phyloP scores from a whole-genome alignment of 30 jellyfish, hydroid and myxozoan genomes.

The Catostylus mosaicus region DNA sequence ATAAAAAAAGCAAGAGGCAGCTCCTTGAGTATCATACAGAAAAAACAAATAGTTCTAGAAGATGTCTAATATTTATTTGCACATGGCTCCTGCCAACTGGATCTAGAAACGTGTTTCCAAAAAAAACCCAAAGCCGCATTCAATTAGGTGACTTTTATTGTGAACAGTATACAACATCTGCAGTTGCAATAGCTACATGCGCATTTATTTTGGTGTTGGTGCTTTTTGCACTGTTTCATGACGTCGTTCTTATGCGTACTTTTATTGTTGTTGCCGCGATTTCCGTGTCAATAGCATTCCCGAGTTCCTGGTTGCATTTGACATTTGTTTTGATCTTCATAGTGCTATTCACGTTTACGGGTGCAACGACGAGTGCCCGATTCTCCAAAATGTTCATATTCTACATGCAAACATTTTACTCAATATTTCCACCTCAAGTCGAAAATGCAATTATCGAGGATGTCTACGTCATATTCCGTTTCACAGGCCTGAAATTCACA shows the following conservation, averaged over 20 bases:
- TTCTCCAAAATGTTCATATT: background rate
- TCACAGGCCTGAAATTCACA: background rate
- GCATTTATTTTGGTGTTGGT: background rate
- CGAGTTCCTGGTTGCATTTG: background rate
- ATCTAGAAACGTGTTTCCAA: too few species aligned
- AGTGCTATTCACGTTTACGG: background rate
- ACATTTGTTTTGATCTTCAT: background rate
- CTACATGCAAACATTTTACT: background rate
- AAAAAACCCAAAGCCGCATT: too few species aligned
- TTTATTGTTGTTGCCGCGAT: background rate
- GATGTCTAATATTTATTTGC: too few species aligned
- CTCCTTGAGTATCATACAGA: too few species aligned
- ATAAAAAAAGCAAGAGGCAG: too few species aligned
- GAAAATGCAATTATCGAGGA: background rate
- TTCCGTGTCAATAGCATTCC: background rate
- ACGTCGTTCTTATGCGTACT: background rate
- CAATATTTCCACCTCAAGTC: background rate
- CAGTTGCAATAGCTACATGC: background rate
- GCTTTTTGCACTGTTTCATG: background rate
- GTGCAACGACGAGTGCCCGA: background rate
- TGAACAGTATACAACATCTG: background rate
- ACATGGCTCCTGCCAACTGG: too few species aligned
- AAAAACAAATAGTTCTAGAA: too few species aligned
- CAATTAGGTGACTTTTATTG: too few species aligned
- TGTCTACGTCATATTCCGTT: background rate